Conservation (phyloP, 2,888 invertebrate genomes). For the Cataglyphis albicans region DNA sequence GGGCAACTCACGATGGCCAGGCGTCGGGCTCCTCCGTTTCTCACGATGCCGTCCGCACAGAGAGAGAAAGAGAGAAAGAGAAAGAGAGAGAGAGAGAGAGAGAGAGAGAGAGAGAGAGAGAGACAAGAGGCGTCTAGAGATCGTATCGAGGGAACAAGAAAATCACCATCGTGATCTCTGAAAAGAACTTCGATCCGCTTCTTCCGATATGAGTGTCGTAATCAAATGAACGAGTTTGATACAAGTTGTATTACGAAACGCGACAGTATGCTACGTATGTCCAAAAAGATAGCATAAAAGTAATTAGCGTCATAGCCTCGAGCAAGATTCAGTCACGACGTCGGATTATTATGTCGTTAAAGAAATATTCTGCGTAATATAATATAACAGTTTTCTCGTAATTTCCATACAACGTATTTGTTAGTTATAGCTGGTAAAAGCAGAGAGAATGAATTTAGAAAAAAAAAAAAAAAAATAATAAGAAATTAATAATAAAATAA, state of each 20-base stretch:
- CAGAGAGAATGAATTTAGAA: background rate
- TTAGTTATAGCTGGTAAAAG: background rate
- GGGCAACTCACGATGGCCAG: slow-evolving; percentile 69
- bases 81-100: slow-evolving; percentile 66
- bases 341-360: slow-evolving; percentile 35
- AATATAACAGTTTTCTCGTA: slow-evolving; percentile 12
- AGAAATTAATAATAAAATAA: background rate
- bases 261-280: too few species aligned
- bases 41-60: slow-evolving; percentile 56
- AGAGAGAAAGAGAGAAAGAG: slow-evolving; percentile 59
- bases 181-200: slow-evolving; percentile 52
- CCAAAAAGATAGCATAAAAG: slow-evolving; percentile 25
- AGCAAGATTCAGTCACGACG: background rate
- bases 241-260: slow-evolving; percentile 19
- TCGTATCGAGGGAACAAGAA: slow-evolving; percentile 62
- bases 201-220: slow-evolving; percentile 29
- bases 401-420: slow-evolving; percentile 15
- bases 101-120: slow-evolving; percentile 60
- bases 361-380: slow-evolving; percentile 10
- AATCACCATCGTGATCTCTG: slow-evolving; percentile 56
- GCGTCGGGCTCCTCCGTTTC: slow-evolving; percentile 53
- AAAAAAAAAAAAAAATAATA: background rate
- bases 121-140: slow-evolving; percentile 59
- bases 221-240: slow-evolving; percentile 30
- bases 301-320: slow-evolving; percentile 34